Conservation (phyloP, 2,888 invertebrate species). For the Adelognathus sp. region DNA sequence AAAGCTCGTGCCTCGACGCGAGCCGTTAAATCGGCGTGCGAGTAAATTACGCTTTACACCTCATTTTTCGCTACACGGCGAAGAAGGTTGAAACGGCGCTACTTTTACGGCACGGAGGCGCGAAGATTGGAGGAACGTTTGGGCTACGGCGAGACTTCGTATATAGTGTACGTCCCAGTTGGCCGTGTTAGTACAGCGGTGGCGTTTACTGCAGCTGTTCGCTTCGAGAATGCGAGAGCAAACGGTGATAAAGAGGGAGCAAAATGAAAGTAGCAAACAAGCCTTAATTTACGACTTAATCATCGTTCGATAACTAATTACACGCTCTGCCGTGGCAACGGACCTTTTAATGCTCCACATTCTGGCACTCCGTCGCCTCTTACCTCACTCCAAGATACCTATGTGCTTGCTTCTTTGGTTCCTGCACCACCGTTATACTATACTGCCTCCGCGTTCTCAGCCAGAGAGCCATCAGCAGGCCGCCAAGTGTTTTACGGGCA, state of each 20-base stretch:
- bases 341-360: conserved; percentile 58
- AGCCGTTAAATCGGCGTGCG: conserved; percentile 59
- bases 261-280: conserved; percentile 56
- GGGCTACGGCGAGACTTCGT: conserved; percentile 28
- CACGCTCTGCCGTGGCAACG: conserved; percentile 58
- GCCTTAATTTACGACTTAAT: conserved; percentile 66
- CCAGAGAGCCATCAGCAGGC: conserved; percentile 36
- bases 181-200: conserved; percentile 29
- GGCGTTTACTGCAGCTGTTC: conserved; percentile 52
- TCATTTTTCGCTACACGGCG: conserved; percentile 56
- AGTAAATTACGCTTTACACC: conserved; percentile 65
- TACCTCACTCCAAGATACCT: conserved; percentile 28
- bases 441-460: not conserved
- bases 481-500: conserved; percentile 54
- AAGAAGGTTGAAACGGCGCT: conserved; percentile 55
- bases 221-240: conserved; percentile 32
- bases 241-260: not conserved
- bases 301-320: conserved; percentile 67
- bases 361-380: conserved; percentile 51
- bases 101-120: conserved; percentile 57
- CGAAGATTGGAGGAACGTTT: conserved; percentile 40
- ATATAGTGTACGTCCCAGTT: conserved; percentile 25
- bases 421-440: conserved; percentile 26
- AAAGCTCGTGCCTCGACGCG: conserved; percentile 40
- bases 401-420: conserved; percentile 39